Conservation (phyloP, 2,888 invertebrate species). For the Diarsia dahlii region DNA sequence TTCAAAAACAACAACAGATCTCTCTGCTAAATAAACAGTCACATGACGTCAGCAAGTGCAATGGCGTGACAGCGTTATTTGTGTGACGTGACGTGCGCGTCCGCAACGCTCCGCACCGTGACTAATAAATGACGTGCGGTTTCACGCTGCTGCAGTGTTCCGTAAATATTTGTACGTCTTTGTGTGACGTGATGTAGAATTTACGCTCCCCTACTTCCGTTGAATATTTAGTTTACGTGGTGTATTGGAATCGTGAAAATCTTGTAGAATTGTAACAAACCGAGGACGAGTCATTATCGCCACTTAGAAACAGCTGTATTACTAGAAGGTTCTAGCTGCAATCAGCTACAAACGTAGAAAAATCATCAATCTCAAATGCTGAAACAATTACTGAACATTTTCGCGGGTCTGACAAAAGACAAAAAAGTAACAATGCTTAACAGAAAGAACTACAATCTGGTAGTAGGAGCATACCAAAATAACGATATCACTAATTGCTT, state of each 20-base stretch:
- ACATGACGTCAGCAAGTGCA: conserved; percentile 39
- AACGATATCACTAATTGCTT: neutral
- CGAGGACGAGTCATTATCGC: too few species aligned
- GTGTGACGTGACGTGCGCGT: conserved; percentile 62
- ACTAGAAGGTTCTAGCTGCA: neutral
- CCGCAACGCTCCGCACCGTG: conserved; percentile 55
- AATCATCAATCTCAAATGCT: neutral
- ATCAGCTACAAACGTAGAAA: neutral
- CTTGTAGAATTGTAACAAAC: neutral
- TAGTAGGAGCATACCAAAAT: neutral
- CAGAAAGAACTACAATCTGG: neutral
- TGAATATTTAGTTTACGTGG: neutral
- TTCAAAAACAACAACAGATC: neutral
- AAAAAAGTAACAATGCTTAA: neutral
- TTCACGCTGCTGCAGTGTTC: conserved; percentile 50
- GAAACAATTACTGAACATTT: neutral
- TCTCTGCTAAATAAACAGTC: conserved; percentile 33
- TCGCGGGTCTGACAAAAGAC: neutral
- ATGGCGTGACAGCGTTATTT: conserved; percentile 66
- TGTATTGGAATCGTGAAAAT: neutral
- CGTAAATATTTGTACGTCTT: conserved; percentile 49
- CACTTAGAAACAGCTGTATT: too few species aligned
- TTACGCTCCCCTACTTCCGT: conserved; percentile 11
- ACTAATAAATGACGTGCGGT: conserved; percentile 66
- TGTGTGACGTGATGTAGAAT: conserved; percentile 23